Base-by-base conservation (phyloP, 2,797 vertebrate species). In the Babyrousa celebensis region DNA sequence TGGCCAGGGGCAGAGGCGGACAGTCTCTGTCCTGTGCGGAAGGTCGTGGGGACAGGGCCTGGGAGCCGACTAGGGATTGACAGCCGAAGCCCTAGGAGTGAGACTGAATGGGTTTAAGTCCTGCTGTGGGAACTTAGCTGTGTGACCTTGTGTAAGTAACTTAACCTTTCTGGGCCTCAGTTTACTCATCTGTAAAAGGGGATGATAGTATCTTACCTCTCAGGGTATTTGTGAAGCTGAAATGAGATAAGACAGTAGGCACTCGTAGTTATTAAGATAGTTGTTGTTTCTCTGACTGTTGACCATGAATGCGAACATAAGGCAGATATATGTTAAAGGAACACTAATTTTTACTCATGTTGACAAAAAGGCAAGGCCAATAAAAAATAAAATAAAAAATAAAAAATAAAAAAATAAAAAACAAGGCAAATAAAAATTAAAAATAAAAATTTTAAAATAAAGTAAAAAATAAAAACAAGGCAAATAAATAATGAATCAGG, bases 351-450 rank as follows among this genome's bases (percentile, higher is more conserved):
- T 87, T n/a, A 67, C 5, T 68, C 20, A 48, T 25, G 12, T 63
- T 92, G 83, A 63, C 79, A 62, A 83, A 92, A 92, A 87, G 68
- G 16, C 43, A 60, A 79, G n/a, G 23, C 12, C 79, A 84, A 48
- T 56, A 43, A 63, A 93, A 75, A 84, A 70, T 36, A 70, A 86
- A 36, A 36, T 36, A 36, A 36, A 36, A 36, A n/a, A n/a, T n/a
- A n/a, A n/a, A 36, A 36, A 36, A 36, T 36, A 4, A 36, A 36
- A 36, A 36, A 36, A 36, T 36, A 4, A 36, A 36, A 36, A 36
- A 36, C 36, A 36, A 36, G 36, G 36, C 36, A 36, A 36, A 36
- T 36, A 36, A 36, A 36, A 36, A 36, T n/a, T n/a, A 36, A 3
- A 36, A 36, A 36, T 36, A 36, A 36, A 36, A 36, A 36, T 36